Evolutionary conservation across 2,113 vertebrate genomes (phyloP).

Genomic region (Muscicapa adusta): DNA sequence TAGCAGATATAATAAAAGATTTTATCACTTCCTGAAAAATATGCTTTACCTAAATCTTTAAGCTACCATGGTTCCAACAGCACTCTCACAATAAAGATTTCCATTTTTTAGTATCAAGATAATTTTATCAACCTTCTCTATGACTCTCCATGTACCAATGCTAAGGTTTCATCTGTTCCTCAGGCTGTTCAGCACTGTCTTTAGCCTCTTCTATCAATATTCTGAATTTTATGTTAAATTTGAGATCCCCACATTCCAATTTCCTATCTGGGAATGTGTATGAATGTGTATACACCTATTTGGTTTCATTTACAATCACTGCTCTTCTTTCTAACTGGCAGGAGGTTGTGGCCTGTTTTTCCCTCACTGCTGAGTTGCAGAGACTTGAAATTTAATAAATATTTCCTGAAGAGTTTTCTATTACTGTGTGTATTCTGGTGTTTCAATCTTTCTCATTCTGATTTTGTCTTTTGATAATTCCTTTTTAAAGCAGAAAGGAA

Average conservation of each 20-base stretch:
- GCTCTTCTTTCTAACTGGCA: neutral
- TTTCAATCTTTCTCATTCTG: constrained; percentile 16
- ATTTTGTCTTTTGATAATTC: constrained; percentile 18
- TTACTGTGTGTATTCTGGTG: neutral
- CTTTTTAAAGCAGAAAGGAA: neutral
- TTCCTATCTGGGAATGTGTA: neutral
- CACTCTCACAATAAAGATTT: neutral
- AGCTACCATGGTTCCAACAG: neutral
- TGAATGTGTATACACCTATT: neutral
- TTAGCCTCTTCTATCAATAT: neutral
- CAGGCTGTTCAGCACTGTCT: neutral
- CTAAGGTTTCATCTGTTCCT: neutral
- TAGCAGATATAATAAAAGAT: neutral
- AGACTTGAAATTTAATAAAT: neutral
- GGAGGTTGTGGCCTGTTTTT: neutral
- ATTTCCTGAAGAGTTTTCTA: neutral
- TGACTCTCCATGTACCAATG: neutral
- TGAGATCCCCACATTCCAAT: neutral
- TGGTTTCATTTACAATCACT: neutral
- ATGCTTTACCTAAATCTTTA: neutral
- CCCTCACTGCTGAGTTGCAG: neutral
- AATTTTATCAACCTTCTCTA: neutral
- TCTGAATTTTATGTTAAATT: neutral
- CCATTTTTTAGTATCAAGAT: neutral
- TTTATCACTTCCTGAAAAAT: neutral